Base-by-base conservation (phyloP, 1,140 invertebrate species). In the Heliconius congener region DNA sequence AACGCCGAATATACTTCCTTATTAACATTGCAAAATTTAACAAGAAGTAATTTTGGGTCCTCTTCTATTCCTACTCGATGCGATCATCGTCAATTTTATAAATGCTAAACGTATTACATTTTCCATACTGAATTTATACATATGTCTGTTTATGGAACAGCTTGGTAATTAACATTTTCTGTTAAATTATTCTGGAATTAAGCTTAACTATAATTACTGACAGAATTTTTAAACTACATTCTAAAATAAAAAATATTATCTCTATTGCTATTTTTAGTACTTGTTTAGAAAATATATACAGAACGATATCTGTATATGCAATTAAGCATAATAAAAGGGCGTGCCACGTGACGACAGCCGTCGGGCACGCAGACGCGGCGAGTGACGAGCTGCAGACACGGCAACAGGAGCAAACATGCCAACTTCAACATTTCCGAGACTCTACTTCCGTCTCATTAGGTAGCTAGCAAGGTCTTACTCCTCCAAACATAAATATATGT, bases 361-460 rank as follows among this genome's bases (percentile, higher is more conserved):
- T 77, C 72, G 80, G 75, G 66, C 76, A 57, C 34, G 82, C 74
- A 71, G 73, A 55, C 37, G 71, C 76, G 81, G n/a, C 37, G 79
- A 84, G 18, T 23, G 83, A 84, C 50, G 77, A 30, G 70, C 66
- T 30, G 70, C 83, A 84, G 83, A 81, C 70, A 50, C 23, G 39
- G 55, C 77, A 77, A 71, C 77, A 79, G 79, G 75, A 76, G 73
- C 57, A 73, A 71, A 78, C 72, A 18, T 75, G 77, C 72, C 80
- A 82, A 83, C 78, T 77, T 81, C 82, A 84, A 84, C 78, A 84
- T 78, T 76, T 83, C 60, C 73, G 74, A 78, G 75, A 83, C 77
- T 78, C 80, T 71, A 34, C 46, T 50, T 27, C 23, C 57, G 57
- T 6, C 23, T 16, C n/a, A n/a, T 0, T 1, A 30, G 3, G 1